Evolutionary conservation across 2,797 vertebrate genomes (phyloP).

Genomic region (Sternotherus odoratus): DNA sequence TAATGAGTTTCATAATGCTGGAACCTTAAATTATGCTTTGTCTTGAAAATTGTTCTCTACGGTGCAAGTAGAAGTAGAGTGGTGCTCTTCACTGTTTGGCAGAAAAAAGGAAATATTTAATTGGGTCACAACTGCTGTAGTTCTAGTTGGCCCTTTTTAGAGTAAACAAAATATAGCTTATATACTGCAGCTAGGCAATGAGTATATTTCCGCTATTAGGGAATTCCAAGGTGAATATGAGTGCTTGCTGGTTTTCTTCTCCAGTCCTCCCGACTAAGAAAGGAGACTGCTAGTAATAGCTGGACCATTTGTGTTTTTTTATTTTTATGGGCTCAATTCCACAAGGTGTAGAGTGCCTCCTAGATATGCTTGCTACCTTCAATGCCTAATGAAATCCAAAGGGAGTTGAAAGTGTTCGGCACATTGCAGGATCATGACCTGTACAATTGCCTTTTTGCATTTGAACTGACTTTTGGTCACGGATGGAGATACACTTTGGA

Average conservation of each 20-base stretch:
- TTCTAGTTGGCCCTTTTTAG: fast-evolving
- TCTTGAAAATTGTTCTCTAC: not conserved
- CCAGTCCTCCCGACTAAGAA: not conserved
- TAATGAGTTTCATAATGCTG: not conserved
- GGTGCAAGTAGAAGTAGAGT: not conserved
- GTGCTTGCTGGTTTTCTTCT: not conserved
- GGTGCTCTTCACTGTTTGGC: not conserved
- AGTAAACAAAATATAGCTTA: not conserved
- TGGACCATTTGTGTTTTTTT: not conserved
- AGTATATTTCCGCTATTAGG: not conserved
- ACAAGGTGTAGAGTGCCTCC: not conserved
- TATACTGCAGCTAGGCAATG: no score
- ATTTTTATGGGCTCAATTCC: not conserved
- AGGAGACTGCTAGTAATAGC: not conserved
- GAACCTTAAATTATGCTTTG: not conserved
- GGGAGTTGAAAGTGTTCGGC: not conserved
- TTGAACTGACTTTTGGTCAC: not conserved
- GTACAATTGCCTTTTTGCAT: not conserved
- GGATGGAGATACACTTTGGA: not conserved
- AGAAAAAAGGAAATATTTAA: not conserved
- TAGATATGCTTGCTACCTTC: not conserved
- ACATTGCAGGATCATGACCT: not conserved
- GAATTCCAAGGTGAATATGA: not conserved
- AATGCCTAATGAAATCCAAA: not conserved
- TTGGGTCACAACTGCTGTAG: not conserved